A percentile compares a stretch with the other conserved stretches of the same genome.
Conservation (phyloP, 2,888 invertebrate species). For the Agrotis exclamationis region DNA sequence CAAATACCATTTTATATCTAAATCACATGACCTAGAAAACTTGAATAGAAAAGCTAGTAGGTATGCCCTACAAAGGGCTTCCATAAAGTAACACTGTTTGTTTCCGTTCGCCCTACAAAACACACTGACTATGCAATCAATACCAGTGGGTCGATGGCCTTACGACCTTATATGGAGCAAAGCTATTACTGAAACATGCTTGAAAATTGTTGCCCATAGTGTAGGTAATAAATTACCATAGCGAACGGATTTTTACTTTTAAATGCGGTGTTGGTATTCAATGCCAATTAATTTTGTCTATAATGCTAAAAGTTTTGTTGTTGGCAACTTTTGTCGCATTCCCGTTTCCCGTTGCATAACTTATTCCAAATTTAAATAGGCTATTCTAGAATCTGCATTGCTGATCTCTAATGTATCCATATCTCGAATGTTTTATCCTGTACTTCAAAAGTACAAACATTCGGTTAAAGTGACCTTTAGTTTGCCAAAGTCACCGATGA, state of each 20-base stretch:
- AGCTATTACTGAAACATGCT: slow-evolving; percentile 67
- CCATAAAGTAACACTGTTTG: slow-evolving; percentile 58
- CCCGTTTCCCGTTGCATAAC: slow-evolving; percentile 1
- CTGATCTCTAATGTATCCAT: too few species aligned
- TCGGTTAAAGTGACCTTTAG: too few species aligned
- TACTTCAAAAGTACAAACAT: too few species aligned
- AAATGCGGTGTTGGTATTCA: slow-evolving; percentile 9
- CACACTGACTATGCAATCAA: slow-evolving; percentile 72
- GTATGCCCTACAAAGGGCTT: slow-evolving; percentile 65
- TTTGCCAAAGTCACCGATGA: too few species aligned
- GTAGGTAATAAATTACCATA: slow-evolving; percentile 46
- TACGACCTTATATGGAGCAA: slow-evolving; percentile 74
- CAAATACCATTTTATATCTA: slow-evolving; percentile 28
- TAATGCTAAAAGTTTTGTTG: not conserved
- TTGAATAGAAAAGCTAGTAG: slow-evolving; percentile 60
- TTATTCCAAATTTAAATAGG: not conserved
- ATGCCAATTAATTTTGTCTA: slow-evolving; percentile 25
- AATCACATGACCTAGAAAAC: slow-evolving; percentile 66
- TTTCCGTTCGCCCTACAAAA: slow-evolving; percentile 79
- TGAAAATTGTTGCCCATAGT: slow-evolving; percentile 51
- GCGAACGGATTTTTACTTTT: slow-evolving; percentile 34
- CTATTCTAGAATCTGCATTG: too few species aligned
- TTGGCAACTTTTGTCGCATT: slow-evolving; percentile 12
- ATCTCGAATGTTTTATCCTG: too few species aligned
- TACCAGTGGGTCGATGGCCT: slow-evolving; percentile 79